Conservation (phyloP, 2,113 vertebrate genomes). For the Myotis davidii region DNA sequence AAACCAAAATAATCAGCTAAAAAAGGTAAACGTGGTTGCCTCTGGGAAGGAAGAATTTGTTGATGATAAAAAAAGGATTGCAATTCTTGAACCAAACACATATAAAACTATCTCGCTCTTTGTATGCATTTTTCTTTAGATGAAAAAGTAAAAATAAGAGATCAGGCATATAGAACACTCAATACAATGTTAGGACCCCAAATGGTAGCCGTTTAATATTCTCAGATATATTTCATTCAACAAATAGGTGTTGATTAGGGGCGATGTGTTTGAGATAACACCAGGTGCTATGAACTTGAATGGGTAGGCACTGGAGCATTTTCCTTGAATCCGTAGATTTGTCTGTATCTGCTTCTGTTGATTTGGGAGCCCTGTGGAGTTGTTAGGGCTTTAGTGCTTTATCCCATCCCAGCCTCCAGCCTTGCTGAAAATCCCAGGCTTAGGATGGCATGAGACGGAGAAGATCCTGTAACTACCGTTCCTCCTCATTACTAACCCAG, state of each 20-base stretch:
- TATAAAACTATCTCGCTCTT: constrained; percentile 18
- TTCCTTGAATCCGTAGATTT: not conserved
- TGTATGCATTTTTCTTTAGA: not conserved
- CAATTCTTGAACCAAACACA: constrained; percentile 56
- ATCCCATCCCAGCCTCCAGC: not conserved
- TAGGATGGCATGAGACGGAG: not conserved
- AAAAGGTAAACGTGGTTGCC: constrained; percentile 17
- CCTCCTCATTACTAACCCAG: not conserved
- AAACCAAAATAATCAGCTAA: constrained; percentile 67
- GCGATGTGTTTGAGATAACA: not conserved
- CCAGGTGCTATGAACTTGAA: not conserved
- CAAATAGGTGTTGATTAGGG: not conserved
- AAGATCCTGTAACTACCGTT: not conserved
- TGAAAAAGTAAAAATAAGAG: not conserved
- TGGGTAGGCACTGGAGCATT: not conserved
- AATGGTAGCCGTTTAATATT: not conserved
- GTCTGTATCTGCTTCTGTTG: not conserved
- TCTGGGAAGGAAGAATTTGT: constrained; percentile 49
- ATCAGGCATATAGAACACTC: not conserved
- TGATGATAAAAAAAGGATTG: constrained; percentile 25
- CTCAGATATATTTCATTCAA: not conserved
- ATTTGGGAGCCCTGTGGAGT: not conserved
- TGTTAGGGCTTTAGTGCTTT: not conserved
- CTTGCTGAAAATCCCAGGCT: not conserved
- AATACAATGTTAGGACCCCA: not conserved